Percentiles rank a stretch among this genome's conserved stretches.
phyloP scores from a whole-genome alignment of 1,140 invertebrate genomes.

The Hypothenemus hampei region DNA sequence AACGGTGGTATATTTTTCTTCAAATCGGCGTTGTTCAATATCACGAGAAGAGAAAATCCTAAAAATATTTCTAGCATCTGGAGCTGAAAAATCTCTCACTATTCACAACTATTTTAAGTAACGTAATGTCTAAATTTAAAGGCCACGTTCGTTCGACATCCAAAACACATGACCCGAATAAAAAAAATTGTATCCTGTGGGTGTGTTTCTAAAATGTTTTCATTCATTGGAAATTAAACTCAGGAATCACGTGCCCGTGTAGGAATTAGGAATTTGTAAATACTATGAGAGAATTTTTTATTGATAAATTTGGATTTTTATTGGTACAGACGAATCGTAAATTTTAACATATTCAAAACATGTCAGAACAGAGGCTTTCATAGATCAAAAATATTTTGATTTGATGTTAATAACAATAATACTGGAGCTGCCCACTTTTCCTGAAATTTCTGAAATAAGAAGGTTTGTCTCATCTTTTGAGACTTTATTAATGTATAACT shows the following conservation, averaged over 20 bases:
- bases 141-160: slow-evolving; percentile 1
- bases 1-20: background rate
- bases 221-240: slow-evolving; percentile 12
- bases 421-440: too few relatives aligned
- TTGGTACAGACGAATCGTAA: too few relatives aligned
- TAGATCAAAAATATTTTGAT: too few relatives aligned
- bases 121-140: slow-evolving; percentile 17
- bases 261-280: slow-evolving; percentile 9
- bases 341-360: too few relatives aligned
- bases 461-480: too few relatives aligned
- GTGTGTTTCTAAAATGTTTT: slow-evolving; percentile 15
- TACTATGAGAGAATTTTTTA: background rate
- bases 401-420: too few relatives aligned
- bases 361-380: too few relatives aligned
- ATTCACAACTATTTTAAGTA: slow-evolving; percentile 13
- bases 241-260: slow-evolving; percentile 8
- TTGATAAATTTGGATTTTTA: background rate
- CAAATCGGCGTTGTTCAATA: slow-evolving; percentile 2
- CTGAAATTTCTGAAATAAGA: too few relatives aligned
- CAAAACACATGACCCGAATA: slow-evolving; percentile 15
- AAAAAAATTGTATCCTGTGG: slow-evolving; percentile 19
- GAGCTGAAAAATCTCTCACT: background rate
- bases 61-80: slow-evolving; percentile 9
- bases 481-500: too few relatives aligned
- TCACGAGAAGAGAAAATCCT: background rate